A percentile compares a stretch with the other conserved stretches of the same genome.
phyloP scores from a whole-genome alignment of 2,113 vertebrate genomes.

The Silurus glanis region DNA sequence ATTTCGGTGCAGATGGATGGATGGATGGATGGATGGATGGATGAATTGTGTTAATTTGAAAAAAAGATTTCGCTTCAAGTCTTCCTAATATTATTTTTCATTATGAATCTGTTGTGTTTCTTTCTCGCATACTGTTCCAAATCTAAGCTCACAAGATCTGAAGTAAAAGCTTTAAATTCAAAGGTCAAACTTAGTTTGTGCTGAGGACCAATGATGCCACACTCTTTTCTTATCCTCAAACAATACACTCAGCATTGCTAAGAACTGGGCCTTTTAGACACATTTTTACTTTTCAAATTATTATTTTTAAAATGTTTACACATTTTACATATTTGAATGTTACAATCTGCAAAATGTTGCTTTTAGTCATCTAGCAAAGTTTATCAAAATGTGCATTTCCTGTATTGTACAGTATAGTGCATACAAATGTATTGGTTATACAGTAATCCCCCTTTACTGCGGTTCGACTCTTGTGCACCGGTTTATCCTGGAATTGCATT shows the following conservation, averaged over 20 bases:
- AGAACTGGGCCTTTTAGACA: neutral
- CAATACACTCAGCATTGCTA: neutral
- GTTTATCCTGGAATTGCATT: too few relatives aligned
- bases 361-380: neutral
- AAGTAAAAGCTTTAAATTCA: slow-evolving; percentile 24
- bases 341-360: neutral
- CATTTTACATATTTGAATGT: neutral
- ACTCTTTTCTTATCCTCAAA: slow-evolving; percentile 2
- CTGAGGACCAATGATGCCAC: slow-evolving; percentile 10
- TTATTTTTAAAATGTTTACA: neutral
- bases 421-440: neutral
- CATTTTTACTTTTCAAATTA: neutral
- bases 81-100: slow-evolving; percentile 14
- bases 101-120: slow-evolving; percentile 12
- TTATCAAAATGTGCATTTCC: neutral
- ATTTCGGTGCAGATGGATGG: neutral
- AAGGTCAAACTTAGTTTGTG: slow-evolving; percentile 16
- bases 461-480: too few relatives aligned
- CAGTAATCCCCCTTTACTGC: too few relatives aligned
- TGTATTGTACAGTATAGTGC: neutral
- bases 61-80: neutral
- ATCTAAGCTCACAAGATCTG: slow-evolving; percentile 7
- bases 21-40: neutral
- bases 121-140: neutral
- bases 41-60: neutral